A percentile compares a stretch with the other conserved stretches of the same genome.
Conservation (phyloP, 2,888 invertebrate species). For the Lapara coniferarum region DNA sequence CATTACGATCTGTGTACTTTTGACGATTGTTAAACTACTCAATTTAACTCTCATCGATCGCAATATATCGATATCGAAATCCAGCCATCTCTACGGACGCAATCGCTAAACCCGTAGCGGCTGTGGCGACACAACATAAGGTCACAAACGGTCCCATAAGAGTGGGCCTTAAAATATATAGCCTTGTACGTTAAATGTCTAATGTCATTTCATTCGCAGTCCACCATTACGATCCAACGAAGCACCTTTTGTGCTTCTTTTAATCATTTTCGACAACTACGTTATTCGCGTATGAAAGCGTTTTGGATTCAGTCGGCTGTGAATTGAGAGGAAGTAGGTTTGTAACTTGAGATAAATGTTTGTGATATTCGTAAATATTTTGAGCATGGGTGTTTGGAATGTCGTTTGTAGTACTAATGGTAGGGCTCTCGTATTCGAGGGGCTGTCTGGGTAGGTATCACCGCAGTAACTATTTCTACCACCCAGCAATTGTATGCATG, state of each 20-base stretch:
- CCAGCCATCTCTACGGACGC: slow-evolving; percentile 51
- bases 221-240: slow-evolving; percentile 52
- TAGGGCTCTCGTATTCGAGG: too few species aligned
- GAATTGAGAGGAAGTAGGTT: too few species aligned
- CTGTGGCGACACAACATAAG: slow-evolving; percentile 77
- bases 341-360: too few species aligned
- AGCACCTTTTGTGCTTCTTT: slow-evolving; percentile 37
- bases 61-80: slow-evolving; percentile 34
- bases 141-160: slow-evolving; percentile 76
- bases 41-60: not conserved
- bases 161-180: slow-evolving; percentile 74
- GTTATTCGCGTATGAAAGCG: slow-evolving; percentile 1
- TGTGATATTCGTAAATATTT: too few species aligned
- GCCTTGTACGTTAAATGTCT: slow-evolving; percentile 77
- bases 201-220: slow-evolving; percentile 74
- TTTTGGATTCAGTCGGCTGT: too few species aligned
- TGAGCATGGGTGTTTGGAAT: too few species aligned
- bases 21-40: too few species aligned
- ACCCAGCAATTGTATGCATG: too few species aligned
- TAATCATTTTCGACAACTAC: slow-evolving; percentile 17
- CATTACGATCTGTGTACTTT: too few species aligned
- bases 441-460: too few species aligned
- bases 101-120: slow-evolving; percentile 72
- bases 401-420: too few species aligned
- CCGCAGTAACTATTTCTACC: too few species aligned